Conservation (phyloP, 1,140 invertebrate genomes). For the Leptestheria dahalacensis region DNA sequence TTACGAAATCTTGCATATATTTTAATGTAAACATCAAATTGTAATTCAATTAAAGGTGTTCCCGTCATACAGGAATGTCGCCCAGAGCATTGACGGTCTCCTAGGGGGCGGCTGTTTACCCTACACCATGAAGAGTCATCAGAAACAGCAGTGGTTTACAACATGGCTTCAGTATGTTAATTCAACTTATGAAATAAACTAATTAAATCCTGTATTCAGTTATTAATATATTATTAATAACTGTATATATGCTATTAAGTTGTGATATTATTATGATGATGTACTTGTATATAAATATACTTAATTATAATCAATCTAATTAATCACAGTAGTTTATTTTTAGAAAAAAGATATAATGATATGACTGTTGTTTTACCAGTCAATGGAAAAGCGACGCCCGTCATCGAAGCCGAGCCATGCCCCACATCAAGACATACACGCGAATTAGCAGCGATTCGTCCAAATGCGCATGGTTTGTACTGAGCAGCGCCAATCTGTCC, state of each 20-base stretch:
- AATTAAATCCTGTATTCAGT: no score
- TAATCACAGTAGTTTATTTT: no score
- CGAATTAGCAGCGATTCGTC: slow-evolving; percentile 49
- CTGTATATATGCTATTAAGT: no score
- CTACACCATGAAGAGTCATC: slow-evolving; percentile 57
- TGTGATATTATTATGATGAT: no score
- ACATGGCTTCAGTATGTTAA: slow-evolving; percentile 53
- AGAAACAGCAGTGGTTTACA: slow-evolving; percentile 73
- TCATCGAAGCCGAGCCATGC: slow-evolving; percentile 59
- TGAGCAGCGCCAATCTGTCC: slow-evolving; percentile 86
- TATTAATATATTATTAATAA: no score
- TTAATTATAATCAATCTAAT: no score
- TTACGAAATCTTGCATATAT: background rate
- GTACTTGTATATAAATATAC: no score
- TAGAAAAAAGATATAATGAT: no score
- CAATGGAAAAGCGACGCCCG: slow-evolving; percentile 62
- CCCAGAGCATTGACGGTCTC: slow-evolving; percentile 63
- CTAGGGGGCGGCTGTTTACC: slow-evolving; percentile 76
- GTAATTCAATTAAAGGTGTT: slow-evolving; percentile 39
- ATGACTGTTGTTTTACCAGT: no score
- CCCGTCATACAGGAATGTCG: slow-evolving; percentile 62
- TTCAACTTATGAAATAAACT: no score
- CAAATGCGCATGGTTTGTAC: slow-evolving; percentile 58
- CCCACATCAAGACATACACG: slow-evolving; percentile 85
- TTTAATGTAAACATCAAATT: background rate